Percentiles rank a stretch among this genome's conserved stretches.
Conservation (phyloP, 2,797 vertebrate species). For the Karalla daura region DNA sequence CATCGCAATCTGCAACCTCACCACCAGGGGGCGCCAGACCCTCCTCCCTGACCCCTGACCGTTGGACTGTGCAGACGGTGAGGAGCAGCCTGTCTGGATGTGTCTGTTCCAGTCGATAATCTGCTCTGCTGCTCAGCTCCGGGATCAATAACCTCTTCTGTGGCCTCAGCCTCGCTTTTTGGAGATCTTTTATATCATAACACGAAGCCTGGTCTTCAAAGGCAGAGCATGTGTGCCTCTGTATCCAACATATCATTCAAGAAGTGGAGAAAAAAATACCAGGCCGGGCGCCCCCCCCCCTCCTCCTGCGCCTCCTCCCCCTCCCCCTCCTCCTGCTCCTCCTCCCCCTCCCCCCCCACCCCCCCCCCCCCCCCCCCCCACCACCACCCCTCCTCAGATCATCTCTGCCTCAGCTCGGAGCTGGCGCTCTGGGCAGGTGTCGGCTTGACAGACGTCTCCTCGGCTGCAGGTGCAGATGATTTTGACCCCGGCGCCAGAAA, state of each 20-base stretch:
- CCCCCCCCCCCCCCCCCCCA: too few relatives aligned
- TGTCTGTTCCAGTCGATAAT: slow-evolving; percentile 17
- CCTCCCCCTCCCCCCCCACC: too few relatives aligned
- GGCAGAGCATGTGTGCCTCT: not conserved
- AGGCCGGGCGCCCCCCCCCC: too few relatives aligned
- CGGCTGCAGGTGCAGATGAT: slow-evolving; percentile 73
- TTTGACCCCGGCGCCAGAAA: slow-evolving; percentile 65
- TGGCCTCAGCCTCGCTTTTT: not conserved
- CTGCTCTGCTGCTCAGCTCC: slow-evolving; percentile 17
- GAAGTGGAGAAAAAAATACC: slow-evolving; percentile 4
- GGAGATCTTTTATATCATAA: slow-evolving; percentile 17
- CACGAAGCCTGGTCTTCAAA: slow-evolving; percentile 25
- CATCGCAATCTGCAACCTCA: too few relatives aligned
- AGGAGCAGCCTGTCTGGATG: slow-evolving; percentile 13
- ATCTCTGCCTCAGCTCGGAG: slow-evolving; percentile 13
- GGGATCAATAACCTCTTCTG: slow-evolving; percentile 30
- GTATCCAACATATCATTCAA: not conserved
- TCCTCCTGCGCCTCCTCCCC: too few relatives aligned
- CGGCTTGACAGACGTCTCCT: slow-evolving; percentile 64
- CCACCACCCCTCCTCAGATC: too few relatives aligned
- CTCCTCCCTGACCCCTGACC: too few relatives aligned
- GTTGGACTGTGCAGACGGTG: not conserved
- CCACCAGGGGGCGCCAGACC: too few relatives aligned
- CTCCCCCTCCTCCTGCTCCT: too few relatives aligned
- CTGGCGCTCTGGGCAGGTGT: slow-evolving; percentile 57